Base-by-base conservation (phyloP, 2,797 vertebrate genomes). In the Sebastes cheni region DNA sequence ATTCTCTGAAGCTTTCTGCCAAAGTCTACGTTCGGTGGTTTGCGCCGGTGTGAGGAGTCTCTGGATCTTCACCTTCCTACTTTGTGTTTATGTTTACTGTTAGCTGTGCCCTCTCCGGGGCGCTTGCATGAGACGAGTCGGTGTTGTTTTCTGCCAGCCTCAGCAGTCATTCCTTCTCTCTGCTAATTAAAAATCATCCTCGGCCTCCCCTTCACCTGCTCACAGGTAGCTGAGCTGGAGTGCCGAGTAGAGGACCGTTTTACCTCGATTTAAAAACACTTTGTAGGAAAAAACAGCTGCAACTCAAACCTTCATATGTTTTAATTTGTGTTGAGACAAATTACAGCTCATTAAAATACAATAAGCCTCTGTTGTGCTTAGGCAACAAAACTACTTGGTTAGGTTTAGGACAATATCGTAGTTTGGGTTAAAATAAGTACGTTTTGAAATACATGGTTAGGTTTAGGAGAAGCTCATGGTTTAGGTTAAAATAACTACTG, bases 101-200 rank as follows among this genome's bases (percentile, higher is more conserved):
- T 42, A 13, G 25, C 14, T 0, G 22, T 22, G 64, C 36, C 80
- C 77, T 80, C 70, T 61, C 1, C 13, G 34, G 81, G 69, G 27
- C 4, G 6, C 66, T 54, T 25, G 22, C 11, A 7, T 59, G 16
- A 42, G 46, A 29, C 30, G 32, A 62, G 14, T 64, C 59, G 39
- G 39, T 39, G 64, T 67, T 68, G 25, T 79, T 75, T 79, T 61
- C 55, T 69, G 62, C 46, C 27, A 32, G 55, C 67, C 58, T 78
- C 74, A 73, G 71, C 79, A 76, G 58, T 67, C 25, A 0, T 16
- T 67, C 27, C 67, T 80, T 80, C 50, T 66, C 54, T 29, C 10
- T 2, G 54, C 59, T 69, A 78, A 86, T 86, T 82, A 70, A 77
- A 79, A 84, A 72, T 25, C 66, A 50, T 61, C 50, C 68, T 69